Evolutionary conservation across 1,140 invertebrate genomes (phyloP).

Genomic region (Akabosia matsudoensis): DNA sequence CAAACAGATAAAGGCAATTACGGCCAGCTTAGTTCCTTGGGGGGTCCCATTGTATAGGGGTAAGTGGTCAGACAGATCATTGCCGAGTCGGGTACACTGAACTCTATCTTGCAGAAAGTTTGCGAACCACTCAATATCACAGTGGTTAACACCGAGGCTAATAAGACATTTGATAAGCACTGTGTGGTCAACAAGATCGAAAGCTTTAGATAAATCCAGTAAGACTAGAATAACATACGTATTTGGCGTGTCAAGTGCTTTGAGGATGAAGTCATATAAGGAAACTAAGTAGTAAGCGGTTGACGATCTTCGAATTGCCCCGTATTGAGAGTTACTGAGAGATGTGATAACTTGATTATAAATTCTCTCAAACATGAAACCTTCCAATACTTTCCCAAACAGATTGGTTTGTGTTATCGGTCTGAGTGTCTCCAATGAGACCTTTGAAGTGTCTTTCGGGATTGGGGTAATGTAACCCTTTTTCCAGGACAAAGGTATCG

Average conservation of each 20-base stretch:
- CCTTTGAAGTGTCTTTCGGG: background rate
- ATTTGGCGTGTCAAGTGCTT: constrained; percentile 9
- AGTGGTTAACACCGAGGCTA: background rate
- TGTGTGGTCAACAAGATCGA: constrained; percentile 26
- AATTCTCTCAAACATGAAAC: constrained; percentile 20
- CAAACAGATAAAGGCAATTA: background rate
- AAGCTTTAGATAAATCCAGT: constrained; percentile 20
- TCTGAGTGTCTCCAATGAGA: background rate
- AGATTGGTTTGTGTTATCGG: constrained; percentile 26
- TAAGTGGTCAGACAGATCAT: background rate
- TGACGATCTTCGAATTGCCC: background rate
- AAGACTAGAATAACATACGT: constrained; percentile 11
- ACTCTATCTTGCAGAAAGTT: background rate
- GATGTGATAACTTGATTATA: background rate
- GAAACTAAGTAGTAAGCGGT: background rate
- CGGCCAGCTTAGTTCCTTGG: background rate
- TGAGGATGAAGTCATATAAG: background rate
- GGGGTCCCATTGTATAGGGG: background rate
- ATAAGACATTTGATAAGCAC: constrained; percentile 6
- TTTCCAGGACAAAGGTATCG: background rate
- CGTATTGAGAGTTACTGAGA: background rate
- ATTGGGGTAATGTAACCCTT: constrained; percentile 7
- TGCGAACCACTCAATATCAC: constrained; percentile 12
- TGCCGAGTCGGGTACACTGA: background rate
- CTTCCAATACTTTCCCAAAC: constrained; percentile 20